Conservation (phyloP, 1,140 invertebrate genomes). For the Camponotus floridanus region DNA sequence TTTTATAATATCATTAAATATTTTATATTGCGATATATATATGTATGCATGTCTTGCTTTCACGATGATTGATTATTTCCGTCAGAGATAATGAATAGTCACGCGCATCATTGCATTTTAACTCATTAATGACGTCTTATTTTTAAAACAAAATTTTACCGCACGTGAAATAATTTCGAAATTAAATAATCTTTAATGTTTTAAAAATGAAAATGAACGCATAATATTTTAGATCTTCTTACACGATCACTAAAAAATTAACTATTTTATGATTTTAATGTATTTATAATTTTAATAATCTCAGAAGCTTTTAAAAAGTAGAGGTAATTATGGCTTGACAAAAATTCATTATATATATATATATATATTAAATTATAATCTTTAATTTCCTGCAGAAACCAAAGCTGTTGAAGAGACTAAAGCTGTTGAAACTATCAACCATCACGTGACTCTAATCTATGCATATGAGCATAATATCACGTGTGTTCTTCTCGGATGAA, state of each 20-base stretch:
- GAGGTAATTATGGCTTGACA: no score
- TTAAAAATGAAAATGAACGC: no score
- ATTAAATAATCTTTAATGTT: neutral
- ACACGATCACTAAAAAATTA: no score
- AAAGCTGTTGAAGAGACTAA: slow-evolving; percentile 28
- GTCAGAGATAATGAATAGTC: slow-evolving; percentile 39
- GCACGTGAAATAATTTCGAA: neutral
- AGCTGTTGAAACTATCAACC: neutral
- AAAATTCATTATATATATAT: neutral
- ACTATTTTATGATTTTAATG: no score
- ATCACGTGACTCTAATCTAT: slow-evolving; percentile 50
- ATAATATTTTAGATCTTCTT: no score
- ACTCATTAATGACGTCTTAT: neutral
- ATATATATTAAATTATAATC: neutral
- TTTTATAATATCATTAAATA: slow-evolving; percentile 34
- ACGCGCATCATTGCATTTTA: neutral
- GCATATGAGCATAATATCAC: slow-evolving; percentile 32
- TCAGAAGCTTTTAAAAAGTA: no score
- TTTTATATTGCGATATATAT: neutral
- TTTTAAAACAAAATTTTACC: neutral
- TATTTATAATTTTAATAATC: no score
- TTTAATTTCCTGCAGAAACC: neutral
- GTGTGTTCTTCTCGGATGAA: slow-evolving; percentile 17
- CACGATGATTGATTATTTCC: slow-evolving; percentile 6
- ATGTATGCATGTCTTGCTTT: neutral